Percentiles rank a stretch among this genome's conserved stretches.
These are phyloP conservation scores for Ochotona princeps DNA, from an alignment of 2,113 vertebrate species.

Conservation along the genomic window DNA sequence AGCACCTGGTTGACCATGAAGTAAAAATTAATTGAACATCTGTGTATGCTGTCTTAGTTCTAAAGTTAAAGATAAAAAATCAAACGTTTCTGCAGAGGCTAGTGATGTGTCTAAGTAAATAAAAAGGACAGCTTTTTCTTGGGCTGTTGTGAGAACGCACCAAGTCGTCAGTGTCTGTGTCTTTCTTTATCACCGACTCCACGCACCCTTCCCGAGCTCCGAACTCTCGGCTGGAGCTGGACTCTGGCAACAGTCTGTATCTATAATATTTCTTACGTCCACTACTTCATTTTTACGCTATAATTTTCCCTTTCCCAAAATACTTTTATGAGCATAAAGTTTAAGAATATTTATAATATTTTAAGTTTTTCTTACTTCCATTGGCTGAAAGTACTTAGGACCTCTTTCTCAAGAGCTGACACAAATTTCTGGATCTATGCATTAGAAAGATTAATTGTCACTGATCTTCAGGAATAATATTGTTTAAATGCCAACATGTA, in stretches of 20 bases:
- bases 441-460: not conserved
- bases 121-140: no score
- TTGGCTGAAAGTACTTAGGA: not conserved
- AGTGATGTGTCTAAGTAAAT: no score
- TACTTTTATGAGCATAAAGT: constrained; percentile 9
- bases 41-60: no score
- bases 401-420: not conserved
- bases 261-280: not conserved
- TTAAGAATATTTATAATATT: constrained; percentile 13
- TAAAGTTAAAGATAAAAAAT: no score
- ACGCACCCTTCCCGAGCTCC: no score
- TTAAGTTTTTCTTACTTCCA: not conserved
- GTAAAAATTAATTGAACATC: no score
- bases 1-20: no score
- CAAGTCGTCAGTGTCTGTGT: no score
- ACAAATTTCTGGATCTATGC: not conserved
- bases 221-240: no score
- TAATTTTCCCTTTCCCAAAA: not conserved
- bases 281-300: not conserved
- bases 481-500: not conserved
- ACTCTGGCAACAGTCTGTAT: not conserved
- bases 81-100: no score
- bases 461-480: not conserved
- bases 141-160: no score
- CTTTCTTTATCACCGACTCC: no score